phyloP scores from a whole-genome alignment of 2,888 invertebrate genomes.

The Limnephilus marmoratus region DNA sequence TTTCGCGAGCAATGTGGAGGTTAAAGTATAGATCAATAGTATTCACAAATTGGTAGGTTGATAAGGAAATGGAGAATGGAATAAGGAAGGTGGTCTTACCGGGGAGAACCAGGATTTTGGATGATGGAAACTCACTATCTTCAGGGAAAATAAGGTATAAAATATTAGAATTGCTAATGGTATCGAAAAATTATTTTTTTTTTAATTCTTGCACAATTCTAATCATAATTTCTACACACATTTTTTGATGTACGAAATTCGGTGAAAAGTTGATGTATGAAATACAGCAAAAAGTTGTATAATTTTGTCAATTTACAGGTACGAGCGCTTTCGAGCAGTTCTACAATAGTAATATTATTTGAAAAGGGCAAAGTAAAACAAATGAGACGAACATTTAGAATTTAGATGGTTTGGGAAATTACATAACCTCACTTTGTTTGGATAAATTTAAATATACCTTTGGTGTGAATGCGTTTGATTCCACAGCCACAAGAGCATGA shows the following conservation, averaged over 20 bases:
- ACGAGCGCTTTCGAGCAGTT: too few relatives aligned
- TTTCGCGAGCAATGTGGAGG: too few relatives aligned
- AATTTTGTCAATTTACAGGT: background rate
- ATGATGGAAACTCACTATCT: slow-evolving; percentile 6
- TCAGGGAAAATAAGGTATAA: slow-evolving; percentile 8
- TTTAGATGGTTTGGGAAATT: slow-evolving; percentile 33
- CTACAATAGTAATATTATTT: background rate
- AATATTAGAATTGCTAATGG: background rate
- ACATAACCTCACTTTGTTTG: slow-evolving; percentile 59
- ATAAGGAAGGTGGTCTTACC: slow-evolving; percentile 37
- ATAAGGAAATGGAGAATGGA: slow-evolving; percentile 1
- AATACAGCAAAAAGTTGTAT: background rate
- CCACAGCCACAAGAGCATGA: slow-evolving; percentile 84
- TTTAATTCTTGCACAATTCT: background rate
- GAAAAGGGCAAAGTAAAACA: background rate
- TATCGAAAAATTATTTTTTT: background rate
- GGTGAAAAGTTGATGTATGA: background rate
- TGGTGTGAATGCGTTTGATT: slow-evolving; percentile 81
- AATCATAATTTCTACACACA: background rate
- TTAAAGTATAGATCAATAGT: background rate
- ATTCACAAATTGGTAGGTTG: background rate
- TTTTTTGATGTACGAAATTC: background rate
- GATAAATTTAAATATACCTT: slow-evolving; percentile 76
- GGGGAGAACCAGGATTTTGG: slow-evolving; percentile 19
- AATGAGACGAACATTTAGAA: background rate